Base-by-base conservation (phyloP, 2,113 vertebrate species). In the Hemibagrus wyckioides region DNA sequence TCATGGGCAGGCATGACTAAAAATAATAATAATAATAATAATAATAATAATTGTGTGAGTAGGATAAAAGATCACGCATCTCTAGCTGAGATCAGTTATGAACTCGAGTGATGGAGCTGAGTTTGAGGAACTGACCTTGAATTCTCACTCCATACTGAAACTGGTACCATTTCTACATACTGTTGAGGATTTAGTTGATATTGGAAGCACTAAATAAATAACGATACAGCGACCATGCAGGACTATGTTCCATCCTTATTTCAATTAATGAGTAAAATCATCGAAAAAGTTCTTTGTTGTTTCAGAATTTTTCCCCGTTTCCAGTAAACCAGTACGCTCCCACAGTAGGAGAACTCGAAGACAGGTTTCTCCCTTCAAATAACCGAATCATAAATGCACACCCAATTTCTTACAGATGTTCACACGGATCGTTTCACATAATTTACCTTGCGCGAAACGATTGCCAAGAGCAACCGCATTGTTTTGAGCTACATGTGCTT, bases 301-400 rank as follows among this genome's bases (percentile, higher is more conserved):
- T 15, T 50, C 25, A 6, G 73, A 77, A 77, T 50, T 6, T 14
- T 77, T 11, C 25, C 44, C 15, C 2, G 39, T 65, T n/a, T 17
- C 54, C 7, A 50, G n/a, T 54, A 19, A n/a, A 41, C 41, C 10
- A 9, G 28, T 48, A 1, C 39, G 30, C 19, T 67, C 73, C 6
- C 6, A 33, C 73, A 80, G 56, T 67, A 54, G 57, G 75, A 36
- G 30, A 0, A n/a, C 54, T 75, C 83, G 48, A 33, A 6, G 33
- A 52, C 39, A 69, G 36, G 48, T 86, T 71, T 50, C 50, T 69
- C 14, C 30, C 50, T 41, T 80, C 85, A 71, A 25, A 67, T 36
- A 11, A 11, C 65, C 25, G 8, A n/a, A 80, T 71, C 59, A 93
- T 93, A 21, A 97, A 97, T 97, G 92, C 94, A 44, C 36, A 87